phyloP scores from a whole-genome alignment of 2,113 vertebrate genomes.

The Murina feae region DNA sequence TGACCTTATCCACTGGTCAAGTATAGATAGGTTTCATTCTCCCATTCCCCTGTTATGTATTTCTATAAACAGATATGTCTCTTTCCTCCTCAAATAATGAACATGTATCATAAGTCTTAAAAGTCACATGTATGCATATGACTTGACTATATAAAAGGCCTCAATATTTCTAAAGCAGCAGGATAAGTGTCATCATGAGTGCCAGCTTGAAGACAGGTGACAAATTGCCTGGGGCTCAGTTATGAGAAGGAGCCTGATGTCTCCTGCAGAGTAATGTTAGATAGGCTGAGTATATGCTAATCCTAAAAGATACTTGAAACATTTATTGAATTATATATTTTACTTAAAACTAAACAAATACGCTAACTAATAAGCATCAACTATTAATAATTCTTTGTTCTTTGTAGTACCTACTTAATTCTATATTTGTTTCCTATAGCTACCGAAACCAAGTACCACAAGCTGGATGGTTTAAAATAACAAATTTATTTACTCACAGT shows the following conservation, averaged over 20 bases:
- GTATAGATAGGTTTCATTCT: constrained; percentile 1
- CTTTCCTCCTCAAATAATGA: background rate
- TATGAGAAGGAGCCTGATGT: background rate
- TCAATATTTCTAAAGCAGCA: background rate
- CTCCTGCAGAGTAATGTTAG: background rate
- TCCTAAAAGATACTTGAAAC: background rate
- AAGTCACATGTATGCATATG: background rate
- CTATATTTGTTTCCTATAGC: background rate
- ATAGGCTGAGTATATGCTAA: background rate
- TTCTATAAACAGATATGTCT: background rate
- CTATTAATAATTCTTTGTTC: background rate
- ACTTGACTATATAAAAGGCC: background rate
- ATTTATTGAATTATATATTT: background rate
- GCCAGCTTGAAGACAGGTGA: background rate
- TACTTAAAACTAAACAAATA: background rate
- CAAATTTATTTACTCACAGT: background rate
- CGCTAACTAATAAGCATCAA: background rate
- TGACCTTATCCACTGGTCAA: background rate
- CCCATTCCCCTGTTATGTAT: background rate
- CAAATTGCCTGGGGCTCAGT: background rate
- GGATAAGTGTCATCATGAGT: background rate
- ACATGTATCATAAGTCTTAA: background rate
- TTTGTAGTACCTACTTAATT: background rate
- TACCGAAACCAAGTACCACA: background rate
- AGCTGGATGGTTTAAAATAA: background rate